These are phyloP conservation scores for Platygyra sinensis DNA, from an alignment of 64 coral and sea anemone species.

Conservation along the genomic window DNA sequence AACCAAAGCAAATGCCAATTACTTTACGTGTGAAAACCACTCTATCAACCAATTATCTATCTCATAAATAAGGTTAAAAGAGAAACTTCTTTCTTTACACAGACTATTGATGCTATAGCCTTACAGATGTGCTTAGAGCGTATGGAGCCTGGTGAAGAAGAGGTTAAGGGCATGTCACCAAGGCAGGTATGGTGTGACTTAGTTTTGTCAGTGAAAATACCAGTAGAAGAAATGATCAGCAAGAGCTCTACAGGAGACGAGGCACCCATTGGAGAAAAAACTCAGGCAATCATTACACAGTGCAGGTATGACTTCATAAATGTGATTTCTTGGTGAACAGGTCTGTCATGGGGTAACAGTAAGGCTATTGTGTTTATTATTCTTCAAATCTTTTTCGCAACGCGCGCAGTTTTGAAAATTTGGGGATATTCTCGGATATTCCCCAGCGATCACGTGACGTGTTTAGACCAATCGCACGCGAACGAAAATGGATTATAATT, in stretches of 20 bases:
- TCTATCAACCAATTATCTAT: no score
- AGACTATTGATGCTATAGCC: conserved; percentile 62
- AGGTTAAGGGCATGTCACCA: background rate
- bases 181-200: conserved; percentile 58
- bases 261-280: conserved; percentile 1
- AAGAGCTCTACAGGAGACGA: background rate
- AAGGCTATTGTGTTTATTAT: no score
- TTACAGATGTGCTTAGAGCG: conserved; percentile 48
- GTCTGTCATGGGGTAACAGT: no score
- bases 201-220: conserved; percentile 38
- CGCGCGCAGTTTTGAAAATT: no score
- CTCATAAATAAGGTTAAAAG: background rate
- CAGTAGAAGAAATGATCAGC: conserved; percentile 51
- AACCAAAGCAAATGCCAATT: no score
- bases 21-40: no score
- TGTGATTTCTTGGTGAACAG: no score
- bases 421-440: no score
- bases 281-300: background rate
- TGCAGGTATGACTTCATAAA: conserved; percentile 36
- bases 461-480: no score
- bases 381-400: no score
- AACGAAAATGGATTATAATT: no score
- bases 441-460: no score
- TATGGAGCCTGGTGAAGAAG: conserved; percentile 27
- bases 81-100: background rate